phyloP scores from a whole-genome alignment of 2,113 vertebrate genomes.

The Microcebus jonahi region DNA sequence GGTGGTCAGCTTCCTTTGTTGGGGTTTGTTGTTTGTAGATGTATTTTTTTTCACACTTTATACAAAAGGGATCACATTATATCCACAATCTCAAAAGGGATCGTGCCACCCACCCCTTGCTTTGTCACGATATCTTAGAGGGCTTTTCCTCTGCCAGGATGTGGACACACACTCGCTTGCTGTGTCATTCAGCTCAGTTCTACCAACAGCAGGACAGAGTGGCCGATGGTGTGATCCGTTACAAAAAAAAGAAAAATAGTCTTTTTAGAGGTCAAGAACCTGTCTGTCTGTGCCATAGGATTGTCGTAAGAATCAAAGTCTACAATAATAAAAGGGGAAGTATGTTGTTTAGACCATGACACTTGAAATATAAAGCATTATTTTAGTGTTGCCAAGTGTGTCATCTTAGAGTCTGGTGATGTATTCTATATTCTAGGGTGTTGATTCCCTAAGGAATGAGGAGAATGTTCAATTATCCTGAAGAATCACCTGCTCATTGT shows the following conservation, averaged over 20 bases:
- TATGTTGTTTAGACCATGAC: not conserved
- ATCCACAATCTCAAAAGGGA: not conserved
- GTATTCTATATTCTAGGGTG: not conserved
- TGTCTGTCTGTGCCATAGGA: not conserved
- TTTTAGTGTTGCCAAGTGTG: not conserved
- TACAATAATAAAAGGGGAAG: not conserved
- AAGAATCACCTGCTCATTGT: not conserved
- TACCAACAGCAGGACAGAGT: not conserved
- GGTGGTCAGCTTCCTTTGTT: not conserved
- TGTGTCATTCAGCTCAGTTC: fast-evolving
- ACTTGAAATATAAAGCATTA: not conserved
- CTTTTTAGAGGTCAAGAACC: not conserved
- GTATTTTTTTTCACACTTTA: not conserved
- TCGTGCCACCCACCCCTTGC: not conserved
- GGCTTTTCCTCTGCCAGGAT: not conserved
- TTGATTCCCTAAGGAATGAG: not conserved
- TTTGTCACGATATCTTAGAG: too few relatives aligned
- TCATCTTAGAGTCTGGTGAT: not conserved
- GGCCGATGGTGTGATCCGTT: fast-evolving
- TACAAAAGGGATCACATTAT: too few relatives aligned
- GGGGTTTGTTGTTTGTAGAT: too few relatives aligned
- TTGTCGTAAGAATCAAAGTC: not conserved
- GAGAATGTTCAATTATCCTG: not conserved
- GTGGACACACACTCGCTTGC: not conserved
- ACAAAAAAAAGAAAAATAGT: not conserved